These are phyloP conservation scores for Meteorus cinctellus DNA, from an alignment of 2,888 invertebrate species.

Conservation along the genomic window DNA sequence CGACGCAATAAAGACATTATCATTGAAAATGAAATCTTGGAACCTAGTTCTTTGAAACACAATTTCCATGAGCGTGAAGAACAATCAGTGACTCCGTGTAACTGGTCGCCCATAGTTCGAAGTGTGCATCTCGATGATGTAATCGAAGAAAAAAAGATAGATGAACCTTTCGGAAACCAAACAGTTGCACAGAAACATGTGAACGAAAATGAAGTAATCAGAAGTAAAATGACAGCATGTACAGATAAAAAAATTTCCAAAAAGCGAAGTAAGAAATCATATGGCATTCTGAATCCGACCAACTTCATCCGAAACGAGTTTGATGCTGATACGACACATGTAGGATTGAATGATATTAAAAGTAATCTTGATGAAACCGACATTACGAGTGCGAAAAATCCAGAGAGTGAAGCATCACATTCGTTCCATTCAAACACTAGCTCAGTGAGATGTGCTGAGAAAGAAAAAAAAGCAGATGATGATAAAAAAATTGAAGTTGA, in stretches of 20 bases:
- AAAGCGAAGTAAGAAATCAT: slow-evolving; percentile 22
- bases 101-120: slow-evolving; percentile 1
- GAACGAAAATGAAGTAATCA: neutral
- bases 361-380: neutral
- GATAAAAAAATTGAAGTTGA: slow-evolving; percentile 63
- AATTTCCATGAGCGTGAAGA: slow-evolving; percentile 38
- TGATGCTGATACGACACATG: neutral
- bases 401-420: neutral
- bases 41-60: neutral
- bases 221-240: neutral
- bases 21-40: slow-evolving; percentile 44
- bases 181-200: neutral
- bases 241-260: neutral
- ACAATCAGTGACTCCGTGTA: slow-evolving; percentile 10
- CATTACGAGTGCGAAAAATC: neutral
- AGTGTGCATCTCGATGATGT: neutral
- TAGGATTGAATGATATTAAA: neutral
- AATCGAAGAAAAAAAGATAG: neutral
- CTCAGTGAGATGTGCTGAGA: neutral
- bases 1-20: slow-evolving; percentile 55
- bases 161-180: neutral
- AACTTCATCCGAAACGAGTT: neutral
- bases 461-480: slow-evolving; percentile 60
- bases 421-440: neutral
- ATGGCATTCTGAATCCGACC: neutral